Percentiles rank a stretch among this genome's conserved stretches.
Conservation (phyloP, 1,140 invertebrate species). For the Apis florea region DNA sequence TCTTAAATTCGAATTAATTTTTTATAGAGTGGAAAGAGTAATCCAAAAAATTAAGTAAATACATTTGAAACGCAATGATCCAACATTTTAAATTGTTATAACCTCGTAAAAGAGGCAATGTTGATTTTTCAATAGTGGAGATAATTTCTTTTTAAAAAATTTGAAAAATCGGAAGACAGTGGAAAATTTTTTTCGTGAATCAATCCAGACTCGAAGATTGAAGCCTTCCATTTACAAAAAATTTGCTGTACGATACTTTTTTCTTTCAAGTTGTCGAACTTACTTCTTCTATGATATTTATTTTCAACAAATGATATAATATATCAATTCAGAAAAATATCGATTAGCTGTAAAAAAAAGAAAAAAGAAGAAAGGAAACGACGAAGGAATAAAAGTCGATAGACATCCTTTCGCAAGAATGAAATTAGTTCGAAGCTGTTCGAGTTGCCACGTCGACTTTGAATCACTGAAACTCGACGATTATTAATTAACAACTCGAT, state of each 20-base stretch:
- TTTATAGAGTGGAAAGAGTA: background rate
- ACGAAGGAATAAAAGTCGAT: background rate
- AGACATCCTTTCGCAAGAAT: background rate
- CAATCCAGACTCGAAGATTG: too few relatives aligned
- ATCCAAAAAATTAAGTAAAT: too few relatives aligned
- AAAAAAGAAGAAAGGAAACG: background rate
- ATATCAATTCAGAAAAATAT: background rate
- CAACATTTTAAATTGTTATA: too few relatives aligned
- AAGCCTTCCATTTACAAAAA: too few relatives aligned
- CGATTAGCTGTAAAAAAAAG: background rate
- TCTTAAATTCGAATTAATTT: background rate
- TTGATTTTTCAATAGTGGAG: too few relatives aligned
- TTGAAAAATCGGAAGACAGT: too few relatives aligned
- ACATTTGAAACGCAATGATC: too few relatives aligned
- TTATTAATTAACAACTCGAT: slow-evolving; percentile 22
- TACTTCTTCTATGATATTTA: background rate
- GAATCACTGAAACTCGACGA: background rate
- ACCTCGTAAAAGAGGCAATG: too few relatives aligned
- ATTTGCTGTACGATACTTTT: too few relatives aligned
- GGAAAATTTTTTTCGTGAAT: too few relatives aligned
- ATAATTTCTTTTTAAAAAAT: too few relatives aligned
- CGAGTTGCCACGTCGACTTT: background rate
- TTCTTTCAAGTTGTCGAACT: too few relatives aligned
- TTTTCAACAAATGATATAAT: background rate
- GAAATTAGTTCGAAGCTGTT: background rate